phyloP scores from a whole-genome alignment of 2,888 invertebrate genomes.

The Barypeithes pellucidus region DNA sequence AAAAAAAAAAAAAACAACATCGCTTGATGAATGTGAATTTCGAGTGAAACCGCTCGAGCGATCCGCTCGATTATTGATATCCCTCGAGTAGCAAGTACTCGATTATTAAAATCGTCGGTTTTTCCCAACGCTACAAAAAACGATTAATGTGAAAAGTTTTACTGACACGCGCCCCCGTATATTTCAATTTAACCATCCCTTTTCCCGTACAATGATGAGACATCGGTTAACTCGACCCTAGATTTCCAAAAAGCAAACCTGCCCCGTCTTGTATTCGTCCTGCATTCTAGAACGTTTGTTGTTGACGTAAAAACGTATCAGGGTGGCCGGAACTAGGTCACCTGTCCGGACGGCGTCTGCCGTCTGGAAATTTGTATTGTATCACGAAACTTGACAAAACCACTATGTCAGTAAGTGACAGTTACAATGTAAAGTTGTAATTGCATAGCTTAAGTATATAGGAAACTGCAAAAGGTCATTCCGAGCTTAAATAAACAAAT shows the following conservation, averaged over 20 bases:
- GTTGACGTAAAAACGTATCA: constrained; percentile 16
- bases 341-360: constrained; percentile 6
- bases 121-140: no score
- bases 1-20: no score
- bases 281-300: constrained; percentile 16
- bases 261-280: constrained; percentile 3
- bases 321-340: constrained; percentile 11
- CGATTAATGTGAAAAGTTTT: no score
- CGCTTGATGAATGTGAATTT: no score
- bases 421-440: constrained; percentile 7
- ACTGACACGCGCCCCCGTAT: not conserved
- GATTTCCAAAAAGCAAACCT: constrained; percentile 16
- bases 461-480: not conserved
- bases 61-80: no score
- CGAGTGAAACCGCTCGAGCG: no score
- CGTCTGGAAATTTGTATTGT: constrained; percentile 17
- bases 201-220: not conserved
- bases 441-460: not conserved
- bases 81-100: no score
- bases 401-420: constrained; percentile 6
- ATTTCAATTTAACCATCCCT: not conserved
- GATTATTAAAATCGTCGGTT: no score
- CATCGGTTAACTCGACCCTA: not conserved
- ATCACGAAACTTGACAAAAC: constrained; percentile 5
- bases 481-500: no score